Conservation (phyloP, 1,140 invertebrate genomes). For the Argopecten irradians region DNA sequence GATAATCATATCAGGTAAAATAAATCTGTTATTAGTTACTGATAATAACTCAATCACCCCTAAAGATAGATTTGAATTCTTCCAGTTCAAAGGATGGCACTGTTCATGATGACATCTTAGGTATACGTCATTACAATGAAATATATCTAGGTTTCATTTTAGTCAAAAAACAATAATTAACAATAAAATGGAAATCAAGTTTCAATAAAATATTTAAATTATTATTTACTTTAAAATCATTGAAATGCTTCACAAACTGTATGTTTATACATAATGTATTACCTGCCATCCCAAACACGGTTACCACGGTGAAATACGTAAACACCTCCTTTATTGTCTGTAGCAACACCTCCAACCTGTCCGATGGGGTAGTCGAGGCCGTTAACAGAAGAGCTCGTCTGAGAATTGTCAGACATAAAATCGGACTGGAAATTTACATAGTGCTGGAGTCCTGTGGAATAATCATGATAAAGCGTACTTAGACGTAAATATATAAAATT, state of each 20-base stretch:
- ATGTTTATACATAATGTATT: conserved; percentile 57
- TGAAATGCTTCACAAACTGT: not conserved
- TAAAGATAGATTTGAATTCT: too few species aligned
- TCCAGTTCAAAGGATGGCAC: too few species aligned
- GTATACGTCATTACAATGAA: too few species aligned
- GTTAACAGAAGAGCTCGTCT: not conserved
- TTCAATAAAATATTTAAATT: not conserved
- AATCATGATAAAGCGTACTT: too few species aligned
- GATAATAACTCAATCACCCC: too few species aligned
- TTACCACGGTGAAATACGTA: conserved; percentile 92
- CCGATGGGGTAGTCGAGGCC: conserved; percentile 80
- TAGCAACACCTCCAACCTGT: conserved; percentile 89
- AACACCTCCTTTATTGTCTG: conserved; percentile 87
- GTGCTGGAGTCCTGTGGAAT: not conserved
- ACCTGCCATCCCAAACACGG: conserved; percentile 89
- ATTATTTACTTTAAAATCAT: not conserved
- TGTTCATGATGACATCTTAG: too few species aligned
- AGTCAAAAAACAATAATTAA: too few species aligned
- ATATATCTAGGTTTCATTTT: too few species aligned
- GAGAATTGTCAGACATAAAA: not conserved
- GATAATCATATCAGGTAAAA: too few species aligned
- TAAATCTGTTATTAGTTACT: too few species aligned
- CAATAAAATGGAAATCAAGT: not conserved
- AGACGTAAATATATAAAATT: too few species aligned
- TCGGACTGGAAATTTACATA: not conserved